These are phyloP conservation scores for Aporophyla nigra DNA, from an alignment of 2,888 invertebrate species.

Conservation along the genomic window DNA sequence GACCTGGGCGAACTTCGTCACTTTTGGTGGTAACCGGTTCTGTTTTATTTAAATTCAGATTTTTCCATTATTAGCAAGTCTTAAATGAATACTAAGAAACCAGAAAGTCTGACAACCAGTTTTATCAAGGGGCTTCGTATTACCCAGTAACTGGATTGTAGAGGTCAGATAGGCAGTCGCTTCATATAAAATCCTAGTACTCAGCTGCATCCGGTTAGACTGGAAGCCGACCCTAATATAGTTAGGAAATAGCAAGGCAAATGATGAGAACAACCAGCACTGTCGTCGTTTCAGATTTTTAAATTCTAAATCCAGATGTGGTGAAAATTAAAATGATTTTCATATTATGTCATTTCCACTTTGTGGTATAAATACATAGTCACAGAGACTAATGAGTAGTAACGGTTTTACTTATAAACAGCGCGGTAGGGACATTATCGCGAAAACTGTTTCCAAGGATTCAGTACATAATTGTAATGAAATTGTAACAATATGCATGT, in stretches of 20 bases:
- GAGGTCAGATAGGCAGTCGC: too few species aligned
- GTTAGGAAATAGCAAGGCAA: neutral
- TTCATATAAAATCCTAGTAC: too few species aligned
- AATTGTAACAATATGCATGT: too few species aligned
- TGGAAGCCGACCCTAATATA: too few species aligned
- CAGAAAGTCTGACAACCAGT: too few species aligned
- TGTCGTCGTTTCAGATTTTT: neutral
- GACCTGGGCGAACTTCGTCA: conserved; percentile 25
- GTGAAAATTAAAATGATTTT: neutral
- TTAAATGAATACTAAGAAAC: neutral
- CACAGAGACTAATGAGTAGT: too few species aligned
- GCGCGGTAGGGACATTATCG: too few species aligned
- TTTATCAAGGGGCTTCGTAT: too few species aligned
- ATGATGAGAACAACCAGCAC: neutral
- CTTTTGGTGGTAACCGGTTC: conserved; percentile 23
- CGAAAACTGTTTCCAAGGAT: too few species aligned
- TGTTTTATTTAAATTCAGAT: conserved; percentile 15
- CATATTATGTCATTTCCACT: fast-evolving
- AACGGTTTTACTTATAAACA: neutral
- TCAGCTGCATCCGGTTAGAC: too few species aligned
- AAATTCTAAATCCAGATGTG: neutral
- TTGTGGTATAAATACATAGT: neutral
- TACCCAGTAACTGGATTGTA: too few species aligned
- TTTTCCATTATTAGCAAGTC: conserved; percentile 2
- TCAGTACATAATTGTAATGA: too few species aligned